Base-by-base conservation (phyloP, 2,113 vertebrate species). In the Eolophus roseicapilla region DNA sequence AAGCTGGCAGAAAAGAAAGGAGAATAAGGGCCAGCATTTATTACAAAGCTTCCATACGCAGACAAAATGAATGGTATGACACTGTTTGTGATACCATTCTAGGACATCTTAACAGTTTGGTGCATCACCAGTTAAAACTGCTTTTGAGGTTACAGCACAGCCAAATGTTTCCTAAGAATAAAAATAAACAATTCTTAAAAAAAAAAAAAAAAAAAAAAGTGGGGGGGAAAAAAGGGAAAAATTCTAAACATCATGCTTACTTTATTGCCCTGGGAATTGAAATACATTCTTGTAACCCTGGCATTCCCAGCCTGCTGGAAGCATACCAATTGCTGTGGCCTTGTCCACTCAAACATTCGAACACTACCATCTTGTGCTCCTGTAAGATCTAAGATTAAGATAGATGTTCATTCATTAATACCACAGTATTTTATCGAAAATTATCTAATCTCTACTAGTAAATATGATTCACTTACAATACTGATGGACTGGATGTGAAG, bases 261-360 rank as follows among this genome's bases (percentile, higher is more conserved):
- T 98, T 99, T 99, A 91, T 99, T 99, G 96, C 99, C 99, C 96
- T 99, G 99, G 92, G 99, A 99, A 97, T 99, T 99, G 96, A 99
- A 99, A 96, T 99, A 99, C 67, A 99, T 98, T 60, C 99, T 98
- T 8, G 99, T 99, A 84, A 99, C 99, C 92, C 99, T 98, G 31
- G 99, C 99, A 7, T 99, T 99, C 62, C 99, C 99, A 24, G 99
- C 99, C 93, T 99, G 99, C 86, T 98, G 98, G 97, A 99, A 99
- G 96, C 99, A 99, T 49, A 99, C 98, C 76, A 99, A 92, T 46
- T 99, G 99, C 96, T 99, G 99, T 7, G 99, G 99, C 46, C 99
- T 98, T 44, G 98, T 99, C 99, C 99, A 99, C 57, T 99, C 99
- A 96, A 99, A 99, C 99, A 99, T 99, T 29, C 99, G 98, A 15